Evolutionary conservation across 2,797 vertebrate species (phyloP), one percentile per base, ranked within the genome.

Genomic region (Gymnothorax javanicus): DNA sequence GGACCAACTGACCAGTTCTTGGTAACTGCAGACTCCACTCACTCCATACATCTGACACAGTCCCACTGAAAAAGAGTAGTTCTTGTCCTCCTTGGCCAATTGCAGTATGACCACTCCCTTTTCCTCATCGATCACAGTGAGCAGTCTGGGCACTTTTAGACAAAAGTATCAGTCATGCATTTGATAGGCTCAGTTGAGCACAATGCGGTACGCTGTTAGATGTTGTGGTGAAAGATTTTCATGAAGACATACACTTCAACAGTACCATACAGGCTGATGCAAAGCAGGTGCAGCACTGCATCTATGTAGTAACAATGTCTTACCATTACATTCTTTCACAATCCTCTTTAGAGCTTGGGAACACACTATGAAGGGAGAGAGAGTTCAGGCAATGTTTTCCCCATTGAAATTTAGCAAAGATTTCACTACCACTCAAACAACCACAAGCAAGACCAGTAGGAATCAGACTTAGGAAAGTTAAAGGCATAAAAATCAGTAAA

Each of bases 1-100:
- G 13, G 7, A 50, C 69, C 83, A 25, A 92, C 93, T 90, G 23
- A 96, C 96, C 96, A 92, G 94, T 54, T 59, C 0, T 25, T 89
- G 27, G 13, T 43, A 27, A 4, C 20, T 69, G 79, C 92, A 86
- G 9, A 0, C 4, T 87, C 13, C 89, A 88, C 8, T 91, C 87
- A 23, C 92, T 84, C 88, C 91, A 91, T 92, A 27, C 88, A 88
- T 93, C 89, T 75, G 87, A 64, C 89, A 94, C 83, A 88, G 89
- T 56, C 85, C 15, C 15, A 91, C 84, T 0, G 90, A 86, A 4
- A 86, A 73, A 25, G 43, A 85, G 69, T 43, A 81, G 86, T 85
- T 79, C 71, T 8, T 25, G 1, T 84, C 27, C 0, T 71, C 27
- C 60, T 91, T 86, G 25, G 88, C 85, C 75, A 94, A 82, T 17